Evolutionary conservation across 2,113 vertebrate genomes (phyloP), one percentile per base, ranked within the genome.

Genomic region (Scophthalmus maximus): DNA sequence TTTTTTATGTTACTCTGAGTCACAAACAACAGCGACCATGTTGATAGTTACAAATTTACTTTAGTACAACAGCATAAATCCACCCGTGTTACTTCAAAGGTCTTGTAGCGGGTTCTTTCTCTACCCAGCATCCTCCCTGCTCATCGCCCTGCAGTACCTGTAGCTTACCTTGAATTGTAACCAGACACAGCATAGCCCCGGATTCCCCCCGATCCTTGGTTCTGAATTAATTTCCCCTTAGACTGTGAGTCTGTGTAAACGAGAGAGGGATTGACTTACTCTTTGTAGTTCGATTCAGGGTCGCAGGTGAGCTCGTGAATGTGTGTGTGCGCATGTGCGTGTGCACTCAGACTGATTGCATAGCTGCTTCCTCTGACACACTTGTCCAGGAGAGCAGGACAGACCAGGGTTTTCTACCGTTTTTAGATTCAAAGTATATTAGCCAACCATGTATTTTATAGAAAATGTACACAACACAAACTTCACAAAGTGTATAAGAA

Each of bases 391-490:
- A 79, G 63, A 40, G 57, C 53, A 58, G 75, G 71, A 84, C 73
- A 69, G 42, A 82, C 23, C 61, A 76, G 75, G 79, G 83, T 87
- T 93, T 93, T 92, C 85, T 92, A 92, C 83, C 27, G 34, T 89
- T 92, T 93, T 88, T 90, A 86, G 86, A 79, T 73, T 18, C 14
- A 79, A 68, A 82, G 50, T 89, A 87, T 75, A 83, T 82, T 56
- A 74, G 57, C 66, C 47, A 79, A 68, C 63, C 52, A 75, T 91
- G 85, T 92, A 79, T 92, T 93, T 92, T 92, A 76, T 78, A 89
- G 66, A 83, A 83, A 68, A 84, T 56, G 32, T 42, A n/a, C 47
- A 87, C 73, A 69, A 76, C 77, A 71, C 58, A 61, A 80, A 63
- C 52, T 83, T 81, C 58, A 75, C 50, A 34, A 86, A 78, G 68